Evolutionary conservation across 2,113 vertebrate genomes (phyloP).

Genomic region (Apus apus): DNA sequence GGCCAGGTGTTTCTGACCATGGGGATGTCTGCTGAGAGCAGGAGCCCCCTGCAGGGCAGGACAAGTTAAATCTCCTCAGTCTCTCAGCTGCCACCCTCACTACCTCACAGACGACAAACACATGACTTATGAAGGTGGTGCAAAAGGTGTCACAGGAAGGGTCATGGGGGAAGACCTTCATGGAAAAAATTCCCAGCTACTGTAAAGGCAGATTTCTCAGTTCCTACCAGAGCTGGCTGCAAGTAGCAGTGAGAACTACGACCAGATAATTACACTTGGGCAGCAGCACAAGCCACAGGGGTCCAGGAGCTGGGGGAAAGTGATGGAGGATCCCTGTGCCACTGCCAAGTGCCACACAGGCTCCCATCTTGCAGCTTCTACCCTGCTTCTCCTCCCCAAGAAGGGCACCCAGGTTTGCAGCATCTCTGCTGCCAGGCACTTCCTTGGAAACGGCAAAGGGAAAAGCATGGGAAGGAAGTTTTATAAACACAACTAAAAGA

Average conservation of each 20-base stretch:
- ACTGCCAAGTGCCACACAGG: background rate
- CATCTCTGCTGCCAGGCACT: background rate
- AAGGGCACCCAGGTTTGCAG: background rate
- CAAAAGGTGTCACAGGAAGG: background rate
- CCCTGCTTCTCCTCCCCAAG: background rate
- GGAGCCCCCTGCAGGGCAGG: background rate
- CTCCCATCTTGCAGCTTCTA: background rate
- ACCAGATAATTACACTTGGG: background rate
- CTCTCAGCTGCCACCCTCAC: background rate
- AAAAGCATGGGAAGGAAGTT: background rate
- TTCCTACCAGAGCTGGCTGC: background rate
- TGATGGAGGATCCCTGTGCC: background rate
- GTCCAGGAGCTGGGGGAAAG: no score
- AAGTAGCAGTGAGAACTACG: background rate
- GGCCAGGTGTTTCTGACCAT: background rate
- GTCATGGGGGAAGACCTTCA: background rate
- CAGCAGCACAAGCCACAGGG: background rate
- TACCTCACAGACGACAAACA: background rate
- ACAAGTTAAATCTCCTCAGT: background rate
- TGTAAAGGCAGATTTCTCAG: background rate
- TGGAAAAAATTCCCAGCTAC: background rate
- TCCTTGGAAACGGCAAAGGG: background rate
- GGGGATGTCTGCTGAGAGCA: rapidly evolving
- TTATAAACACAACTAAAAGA: background rate
- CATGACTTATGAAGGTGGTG: background rate